Evolutionary conservation across 2,888 invertebrate genomes (phyloP).

Genomic region (Pachymerium ferrugineum): DNA sequence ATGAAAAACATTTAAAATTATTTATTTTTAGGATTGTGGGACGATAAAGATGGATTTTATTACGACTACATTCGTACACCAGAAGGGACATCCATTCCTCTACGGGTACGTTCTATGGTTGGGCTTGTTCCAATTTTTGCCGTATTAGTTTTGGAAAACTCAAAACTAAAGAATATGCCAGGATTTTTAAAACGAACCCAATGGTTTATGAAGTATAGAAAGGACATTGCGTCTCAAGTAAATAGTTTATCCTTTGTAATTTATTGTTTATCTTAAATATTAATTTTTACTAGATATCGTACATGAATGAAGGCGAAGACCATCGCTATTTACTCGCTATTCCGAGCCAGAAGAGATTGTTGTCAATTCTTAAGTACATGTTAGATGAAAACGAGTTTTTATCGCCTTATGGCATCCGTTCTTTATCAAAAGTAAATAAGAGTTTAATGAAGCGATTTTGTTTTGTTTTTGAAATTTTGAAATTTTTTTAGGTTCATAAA

Average conservation of each 20-base stretch:
- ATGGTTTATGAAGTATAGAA: conserved; percentile 45
- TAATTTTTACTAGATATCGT: conserved; percentile 41
- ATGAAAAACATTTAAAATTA: not conserved
- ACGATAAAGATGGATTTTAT: conserved; percentile 46
- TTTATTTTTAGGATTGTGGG: conserved; percentile 44
- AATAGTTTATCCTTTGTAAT: not conserved
- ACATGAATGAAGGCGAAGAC: conserved; percentile 39
- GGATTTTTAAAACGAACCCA: conserved; percentile 44
- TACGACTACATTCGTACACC: conserved; percentile 44
- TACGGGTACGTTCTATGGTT: conserved; percentile 43
- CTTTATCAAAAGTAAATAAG: conserved; percentile 45
- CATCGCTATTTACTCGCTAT: conserved; percentile 41
- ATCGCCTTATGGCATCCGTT: conserved; percentile 47
- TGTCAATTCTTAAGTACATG: conserved; percentile 43
- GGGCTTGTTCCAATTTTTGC: conserved; percentile 43
- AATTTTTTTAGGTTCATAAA: conserved; percentile 41
- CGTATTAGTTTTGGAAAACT: conserved; percentile 42
- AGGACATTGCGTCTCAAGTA: conserved; percentile 43
- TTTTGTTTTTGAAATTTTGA: not conserved
- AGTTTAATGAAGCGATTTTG: not conserved
- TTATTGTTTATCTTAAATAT: not conserved
- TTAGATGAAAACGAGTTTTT: conserved; percentile 47
- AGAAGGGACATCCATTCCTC: conserved; percentile 38
- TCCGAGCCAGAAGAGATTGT: conserved; percentile 43
- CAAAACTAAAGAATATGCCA: conserved; percentile 41